Base-by-base conservation (phyloP, 2,888 invertebrate genomes). In the Oscheius onirici region DNA sequence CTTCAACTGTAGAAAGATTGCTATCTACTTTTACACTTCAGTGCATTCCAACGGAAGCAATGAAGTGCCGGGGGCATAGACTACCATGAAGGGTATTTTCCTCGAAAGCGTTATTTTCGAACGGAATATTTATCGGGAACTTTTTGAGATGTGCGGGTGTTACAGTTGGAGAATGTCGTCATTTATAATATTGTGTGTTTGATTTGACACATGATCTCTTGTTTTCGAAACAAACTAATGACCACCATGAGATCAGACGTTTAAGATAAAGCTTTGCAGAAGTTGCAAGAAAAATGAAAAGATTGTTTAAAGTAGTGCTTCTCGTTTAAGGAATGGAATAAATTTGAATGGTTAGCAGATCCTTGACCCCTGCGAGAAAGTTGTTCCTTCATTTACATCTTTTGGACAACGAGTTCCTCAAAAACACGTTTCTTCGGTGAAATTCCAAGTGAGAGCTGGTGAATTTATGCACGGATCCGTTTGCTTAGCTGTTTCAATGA, bases 1-100 rank as follows among this genome's bases (percentile, higher is more conserved):
- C 41, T 55, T 41, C 58, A n/a, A 58, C 58, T 58, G 58, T 58
- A 58, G 58, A 41, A n/a, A 58, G 58, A 58, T 58, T 58, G 58
- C 17, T 40, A 58, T 58, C 58, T 58, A 58, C n/a, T 57, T 34
- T 57, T 57, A 34, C 58, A 58, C 58, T 58, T 58, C 58, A 20
- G 11, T 58, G 58, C 40, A 58, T 58, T 58, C 24, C 43, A 41
- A 43, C 58, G 58, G 58, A 58, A 58, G 58, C 58, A 58, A 58
- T 58, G 58, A 58, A 5, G 1, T 41, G 26, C 55, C 26, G 22
- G 40, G 58, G 58, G 40, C 34, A 34, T 34, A 34, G 34, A 34
- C 34, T 34, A 34, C 34, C 34, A 34, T 34, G 8, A 34, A 34
- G 34, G 34, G 34, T 8, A 34, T n/a, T n/a, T n/a, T n/a, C n/a